Conservation (phyloP, 2,113 vertebrate genomes). For the Terrapene triunguis region DNA sequence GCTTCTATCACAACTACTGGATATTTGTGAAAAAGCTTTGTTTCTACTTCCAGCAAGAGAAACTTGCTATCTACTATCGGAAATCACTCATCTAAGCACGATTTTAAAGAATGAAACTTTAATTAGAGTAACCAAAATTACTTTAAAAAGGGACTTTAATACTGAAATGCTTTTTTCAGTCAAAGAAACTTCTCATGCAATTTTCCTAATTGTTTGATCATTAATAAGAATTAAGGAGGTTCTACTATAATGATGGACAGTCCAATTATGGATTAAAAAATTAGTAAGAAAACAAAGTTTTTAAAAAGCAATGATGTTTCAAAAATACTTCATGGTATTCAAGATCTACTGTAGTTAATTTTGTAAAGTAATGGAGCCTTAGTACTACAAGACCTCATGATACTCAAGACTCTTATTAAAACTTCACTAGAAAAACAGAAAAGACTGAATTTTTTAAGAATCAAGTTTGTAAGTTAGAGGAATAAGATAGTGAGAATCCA, state of each 20-base stretch:
- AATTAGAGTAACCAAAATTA: background rate
- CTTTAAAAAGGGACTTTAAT: background rate
- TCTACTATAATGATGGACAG: background rate
- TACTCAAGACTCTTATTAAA: background rate
- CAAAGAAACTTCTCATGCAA: background rate
- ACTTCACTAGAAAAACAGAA: background rate
- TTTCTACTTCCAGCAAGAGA: background rate
- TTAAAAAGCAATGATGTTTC: background rate
- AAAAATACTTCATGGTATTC: background rate
- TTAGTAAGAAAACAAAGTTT: background rate
- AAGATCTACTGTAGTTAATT: rapidly evolving
- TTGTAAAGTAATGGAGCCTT: background rate
- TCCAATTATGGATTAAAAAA: background rate
- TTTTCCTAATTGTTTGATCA: background rate
- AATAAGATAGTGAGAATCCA: background rate
- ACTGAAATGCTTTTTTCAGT: background rate
- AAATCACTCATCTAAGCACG: background rate
- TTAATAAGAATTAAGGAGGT: background rate
- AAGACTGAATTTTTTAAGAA: background rate
- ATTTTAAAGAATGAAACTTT: background rate
- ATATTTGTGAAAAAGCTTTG: background rate
- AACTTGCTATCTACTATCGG: background rate
- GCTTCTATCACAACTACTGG: background rate
- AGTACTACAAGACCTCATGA: background rate
- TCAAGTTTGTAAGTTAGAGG: background rate